Evolutionary conservation across 2,113 vertebrate species (phyloP).

Genomic region (Brachirus orientalis): DNA sequence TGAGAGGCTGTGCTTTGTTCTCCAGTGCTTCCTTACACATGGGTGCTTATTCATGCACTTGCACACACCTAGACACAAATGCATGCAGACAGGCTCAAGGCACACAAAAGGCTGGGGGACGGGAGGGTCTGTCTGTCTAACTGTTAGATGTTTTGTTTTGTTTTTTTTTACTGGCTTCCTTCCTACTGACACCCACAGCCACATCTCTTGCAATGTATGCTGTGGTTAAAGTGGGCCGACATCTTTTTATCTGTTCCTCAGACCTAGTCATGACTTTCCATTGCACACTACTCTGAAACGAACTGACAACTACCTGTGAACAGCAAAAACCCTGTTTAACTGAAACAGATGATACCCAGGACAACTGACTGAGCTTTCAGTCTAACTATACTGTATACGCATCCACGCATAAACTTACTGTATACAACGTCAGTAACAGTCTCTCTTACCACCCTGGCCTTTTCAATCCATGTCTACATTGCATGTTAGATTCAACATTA

Average conservation of each 20-base stretch:
- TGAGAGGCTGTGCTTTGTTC: conserved; percentile 57
- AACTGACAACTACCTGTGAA: not conserved
- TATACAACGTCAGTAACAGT: too few species aligned
- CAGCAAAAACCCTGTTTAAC: not conserved
- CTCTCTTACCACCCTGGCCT: too few species aligned
- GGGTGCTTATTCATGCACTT: conserved; percentile 44
- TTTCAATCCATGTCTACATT: too few species aligned
- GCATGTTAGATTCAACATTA: too few species aligned
- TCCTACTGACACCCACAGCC: conserved; percentile 23
- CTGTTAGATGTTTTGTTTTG: not conserved
- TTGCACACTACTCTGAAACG: not conserved
- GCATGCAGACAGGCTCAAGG: conserved; percentile 20
- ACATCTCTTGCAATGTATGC: conserved; percentile 12
- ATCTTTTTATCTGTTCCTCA: conserved; percentile 9
- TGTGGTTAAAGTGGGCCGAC: conserved; percentile 13
- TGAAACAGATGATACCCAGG: too few species aligned
- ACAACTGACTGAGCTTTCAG: too few species aligned
- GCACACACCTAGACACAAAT: conserved; percentile 50
- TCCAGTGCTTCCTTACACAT: conserved; percentile 10
- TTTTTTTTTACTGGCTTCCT: conserved; percentile 43
- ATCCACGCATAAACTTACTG: too few species aligned
- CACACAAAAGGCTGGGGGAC: conserved; percentile 40
- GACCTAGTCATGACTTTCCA: not conserved
- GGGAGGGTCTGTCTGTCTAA: conserved; percentile 21
- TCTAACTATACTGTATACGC: too few species aligned